Percentiles rank a stretch among this genome's conserved stretches.
phyloP scores from a whole-genome alignment of 2,888 invertebrate species.

The Cephonodes hylas region DNA sequence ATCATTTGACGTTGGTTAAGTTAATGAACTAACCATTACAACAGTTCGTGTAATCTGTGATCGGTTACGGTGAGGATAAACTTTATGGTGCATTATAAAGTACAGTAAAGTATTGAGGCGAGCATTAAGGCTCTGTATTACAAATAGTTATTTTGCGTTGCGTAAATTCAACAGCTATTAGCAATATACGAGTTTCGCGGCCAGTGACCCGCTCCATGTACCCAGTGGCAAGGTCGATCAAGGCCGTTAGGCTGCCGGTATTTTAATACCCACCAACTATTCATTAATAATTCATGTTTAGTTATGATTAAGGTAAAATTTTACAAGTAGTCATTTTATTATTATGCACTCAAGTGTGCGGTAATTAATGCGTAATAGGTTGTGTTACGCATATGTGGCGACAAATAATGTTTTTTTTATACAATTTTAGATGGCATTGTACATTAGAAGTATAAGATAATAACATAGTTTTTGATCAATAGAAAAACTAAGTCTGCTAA shows the following conservation, averaged over 20 bases:
- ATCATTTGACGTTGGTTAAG: not conserved
- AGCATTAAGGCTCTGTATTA: not conserved
- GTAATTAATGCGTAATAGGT: not conserved
- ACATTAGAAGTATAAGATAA: too few relatives aligned
- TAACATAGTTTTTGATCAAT: too few relatives aligned
- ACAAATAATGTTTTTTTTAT: not conserved
- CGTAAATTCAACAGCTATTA: slow-evolving; percentile 43
- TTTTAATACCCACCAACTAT: slow-evolving; percentile 5
- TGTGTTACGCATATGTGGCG: too few relatives aligned
- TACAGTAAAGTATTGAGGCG: not conserved
- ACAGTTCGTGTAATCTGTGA: not conserved
- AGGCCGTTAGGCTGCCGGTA: slow-evolving; percentile 62
- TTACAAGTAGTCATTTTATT: not conserved
- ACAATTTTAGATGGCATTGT: too few relatives aligned
- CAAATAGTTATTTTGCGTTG: slow-evolving; percentile 18
- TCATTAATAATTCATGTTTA: slow-evolving; percentile 12
- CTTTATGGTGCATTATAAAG: not conserved
- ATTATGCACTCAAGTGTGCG: not conserved
- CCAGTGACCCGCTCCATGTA: slow-evolving; percentile 47
- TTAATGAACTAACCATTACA: not conserved
- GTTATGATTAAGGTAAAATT: slow-evolving; percentile 26
- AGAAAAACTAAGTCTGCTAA: too few relatives aligned
- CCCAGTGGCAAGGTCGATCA: slow-evolving; percentile 69
- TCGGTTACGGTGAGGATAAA: not conserved
- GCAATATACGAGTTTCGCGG: slow-evolving; percentile 33